A percentile compares a stretch with the other conserved stretches of the same genome.
These are phyloP conservation scores for Fregata magnificens DNA, from an alignment of 2,113 vertebrate genomes.

Conservation along the genomic window DNA sequence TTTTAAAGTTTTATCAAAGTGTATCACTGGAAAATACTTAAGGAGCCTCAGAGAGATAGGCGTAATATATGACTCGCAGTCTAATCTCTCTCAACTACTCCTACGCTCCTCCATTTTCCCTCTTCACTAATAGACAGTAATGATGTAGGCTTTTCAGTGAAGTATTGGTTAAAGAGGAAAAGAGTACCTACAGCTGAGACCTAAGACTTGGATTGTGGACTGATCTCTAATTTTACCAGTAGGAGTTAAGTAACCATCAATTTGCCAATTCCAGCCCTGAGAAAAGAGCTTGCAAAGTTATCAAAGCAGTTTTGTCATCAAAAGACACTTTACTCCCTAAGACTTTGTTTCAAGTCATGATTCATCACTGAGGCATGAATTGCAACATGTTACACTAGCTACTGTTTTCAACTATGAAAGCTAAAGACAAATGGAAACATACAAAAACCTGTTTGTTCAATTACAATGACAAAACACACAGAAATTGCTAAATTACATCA, in stretches of 20 bases:
- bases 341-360: conserved; percentile 36
- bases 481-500: background rate
- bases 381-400: background rate
- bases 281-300: conserved; percentile 34
- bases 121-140: conserved; percentile 14
- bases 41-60: background rate
- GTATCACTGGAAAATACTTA: background rate
- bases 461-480: background rate
- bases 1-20: background rate
- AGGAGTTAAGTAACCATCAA: conserved; percentile 46
- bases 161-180: conserved; percentile 25
- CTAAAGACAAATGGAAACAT: background rate
- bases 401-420: background rate
- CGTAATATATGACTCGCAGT: background rate
- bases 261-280: conserved; percentile 24
- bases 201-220: conserved; percentile 30
- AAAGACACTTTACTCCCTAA: conserved; percentile 24
- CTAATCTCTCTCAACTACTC: background rate
- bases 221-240: conserved; percentile 46
- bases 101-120: background rate
- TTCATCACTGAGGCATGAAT: background rate
- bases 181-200: conserved; percentile 47
- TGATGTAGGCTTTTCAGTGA: conserved; percentile 38
- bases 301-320: conserved; percentile 52
- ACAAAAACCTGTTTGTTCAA: background rate